A percentile compares a stretch with the other conserved stretches of the same genome.
Conservation (phyloP, 2,797 vertebrate species). For the Siniperca undulata region DNA sequence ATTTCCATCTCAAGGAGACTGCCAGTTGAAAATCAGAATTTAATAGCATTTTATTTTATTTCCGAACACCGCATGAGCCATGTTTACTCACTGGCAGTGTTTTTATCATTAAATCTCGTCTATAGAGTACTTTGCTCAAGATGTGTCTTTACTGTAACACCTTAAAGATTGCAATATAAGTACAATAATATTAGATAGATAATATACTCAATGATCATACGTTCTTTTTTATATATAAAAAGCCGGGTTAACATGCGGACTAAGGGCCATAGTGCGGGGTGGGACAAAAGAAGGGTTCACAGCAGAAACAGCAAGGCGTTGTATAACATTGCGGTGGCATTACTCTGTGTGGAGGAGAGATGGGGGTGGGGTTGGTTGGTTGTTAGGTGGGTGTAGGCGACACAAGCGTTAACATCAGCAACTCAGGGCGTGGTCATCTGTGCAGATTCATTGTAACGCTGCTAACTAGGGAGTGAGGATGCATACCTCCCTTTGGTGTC, state of each 20-base stretch:
- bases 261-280: slow-evolving; percentile 12
- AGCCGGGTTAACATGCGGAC: slow-evolving; percentile 27
- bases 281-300: slow-evolving; percentile 50
- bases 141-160: background rate
- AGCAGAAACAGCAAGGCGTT: slow-evolving; percentile 56
- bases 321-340: slow-evolving; percentile 74
- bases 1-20: slow-evolving; percentile 59
- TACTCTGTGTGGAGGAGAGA: slow-evolving; percentile 34
- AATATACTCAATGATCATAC: background rate
- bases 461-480: slow-evolving; percentile 17
- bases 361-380: slow-evolving; percentile 49
- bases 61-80: accelerated
- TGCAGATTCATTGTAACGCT: slow-evolving; percentile 35
- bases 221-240: too few relatives aligned
- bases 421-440: slow-evolving; percentile 70
- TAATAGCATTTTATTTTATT: slow-evolving; percentile 7
- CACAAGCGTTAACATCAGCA: slow-evolving; percentile 45
- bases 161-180: background rate
- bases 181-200: background rate
- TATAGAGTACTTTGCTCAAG: background rate
- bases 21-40: slow-evolving; percentile 33
- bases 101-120: background rate
- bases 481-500: background rate
- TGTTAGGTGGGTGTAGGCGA: slow-evolving; percentile 30
- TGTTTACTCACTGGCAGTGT: background rate